phyloP scores from a whole-genome alignment of 2,888 invertebrate genomes.

The Physocephala rufipes region DNA sequence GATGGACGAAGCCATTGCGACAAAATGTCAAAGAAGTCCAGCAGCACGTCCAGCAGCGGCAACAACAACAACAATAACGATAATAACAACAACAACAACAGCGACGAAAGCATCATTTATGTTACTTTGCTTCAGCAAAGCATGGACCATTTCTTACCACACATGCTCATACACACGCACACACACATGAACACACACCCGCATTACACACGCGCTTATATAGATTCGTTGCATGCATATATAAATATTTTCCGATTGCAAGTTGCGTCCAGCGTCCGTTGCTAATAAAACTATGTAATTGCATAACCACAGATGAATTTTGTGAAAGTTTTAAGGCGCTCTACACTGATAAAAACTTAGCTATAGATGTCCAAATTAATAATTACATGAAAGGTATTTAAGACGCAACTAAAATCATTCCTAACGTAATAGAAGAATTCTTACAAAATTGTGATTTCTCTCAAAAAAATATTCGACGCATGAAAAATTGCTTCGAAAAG shows the following conservation, averaged over 20 bases:
- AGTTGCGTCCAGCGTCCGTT: constrained; percentile 10
- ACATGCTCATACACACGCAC: too few species aligned
- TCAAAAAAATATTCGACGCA: too few species aligned
- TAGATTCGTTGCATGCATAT: neutral
- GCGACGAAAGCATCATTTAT: neutral
- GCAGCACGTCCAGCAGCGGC: neutral
- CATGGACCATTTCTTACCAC: neutral
- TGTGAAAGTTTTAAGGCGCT: constrained; percentile 15
- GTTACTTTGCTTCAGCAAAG: too few species aligned
- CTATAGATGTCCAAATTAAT: too few species aligned
- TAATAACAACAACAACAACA: neutral
- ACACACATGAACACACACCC: too few species aligned
- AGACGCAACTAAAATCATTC: too few species aligned
- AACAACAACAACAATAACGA: neutral
- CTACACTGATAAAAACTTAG: too few species aligned
- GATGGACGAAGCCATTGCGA: constrained; percentile 30
- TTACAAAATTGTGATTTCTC: too few species aligned
- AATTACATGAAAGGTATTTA: too few species aligned
- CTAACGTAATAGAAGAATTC: too few species aligned
- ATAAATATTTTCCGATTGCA: constrained; percentile 18
- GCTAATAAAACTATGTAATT: constrained; percentile 34
- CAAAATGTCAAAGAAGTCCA: constrained; percentile 28
- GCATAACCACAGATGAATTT: constrained; percentile 34
- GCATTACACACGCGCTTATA: neutral
- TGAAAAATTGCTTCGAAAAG: too few species aligned